These are phyloP conservation scores for Dendronephthya gigantea DNA, from an alignment of 64 coral and sea anemone genomes.

Conservation along the genomic window DNA sequence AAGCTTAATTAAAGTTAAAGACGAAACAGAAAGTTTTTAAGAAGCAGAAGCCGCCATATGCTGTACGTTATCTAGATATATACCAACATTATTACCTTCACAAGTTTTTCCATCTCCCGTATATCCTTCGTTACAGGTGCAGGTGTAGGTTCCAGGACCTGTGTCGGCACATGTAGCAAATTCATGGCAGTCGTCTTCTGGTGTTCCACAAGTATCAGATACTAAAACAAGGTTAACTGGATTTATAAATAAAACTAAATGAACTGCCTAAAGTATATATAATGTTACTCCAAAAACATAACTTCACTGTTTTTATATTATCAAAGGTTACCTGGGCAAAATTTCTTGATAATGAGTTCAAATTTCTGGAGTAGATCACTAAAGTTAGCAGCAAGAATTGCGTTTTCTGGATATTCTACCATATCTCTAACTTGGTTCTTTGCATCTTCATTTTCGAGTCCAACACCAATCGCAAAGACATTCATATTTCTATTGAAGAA, in stretches of 20 bases:
- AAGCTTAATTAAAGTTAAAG: background rate
- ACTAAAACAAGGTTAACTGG: background rate
- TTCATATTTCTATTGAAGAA: constrained; percentile 30
- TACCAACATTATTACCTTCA: background rate
- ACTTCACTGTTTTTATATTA: background rate
- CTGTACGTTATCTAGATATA: background rate
- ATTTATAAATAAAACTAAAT: background rate
- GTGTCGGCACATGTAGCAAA: background rate
- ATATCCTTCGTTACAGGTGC: background rate
- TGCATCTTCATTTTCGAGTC: background rate
- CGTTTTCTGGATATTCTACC: constrained; percentile 28
- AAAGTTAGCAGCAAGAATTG: constrained; percentile 17
- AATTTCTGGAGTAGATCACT: background rate
- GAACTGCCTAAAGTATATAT: background rate
- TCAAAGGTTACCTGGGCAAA: constrained; percentile 19
- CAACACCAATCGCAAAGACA: constrained; percentile 29
- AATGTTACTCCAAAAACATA: background rate
- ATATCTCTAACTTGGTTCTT: constrained; percentile 22
- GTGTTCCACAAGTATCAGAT: background rate
- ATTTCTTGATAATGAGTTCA: constrained; percentile 20
- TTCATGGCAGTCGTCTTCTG: background rate
- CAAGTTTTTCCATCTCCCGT: background rate
- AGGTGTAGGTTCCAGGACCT: background rate
- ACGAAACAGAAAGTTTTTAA: background rate
- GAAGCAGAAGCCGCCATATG: background rate